Base-by-base conservation (phyloP, 2,113 vertebrate species). In the Crotalus helleri region DNA sequence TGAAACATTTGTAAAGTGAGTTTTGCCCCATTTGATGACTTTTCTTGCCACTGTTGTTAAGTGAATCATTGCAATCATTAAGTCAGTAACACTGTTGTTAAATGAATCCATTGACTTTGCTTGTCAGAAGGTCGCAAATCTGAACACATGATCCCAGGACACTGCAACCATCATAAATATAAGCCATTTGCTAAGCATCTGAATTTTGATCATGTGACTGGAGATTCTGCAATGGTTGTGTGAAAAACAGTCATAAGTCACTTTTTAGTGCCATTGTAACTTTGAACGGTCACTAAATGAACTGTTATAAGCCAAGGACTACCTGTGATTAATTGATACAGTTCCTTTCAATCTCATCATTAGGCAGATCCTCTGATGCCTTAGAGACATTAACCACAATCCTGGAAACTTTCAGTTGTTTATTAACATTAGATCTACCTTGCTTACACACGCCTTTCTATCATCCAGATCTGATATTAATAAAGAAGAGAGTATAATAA, bases 351-450 rank as follows among this genome's bases (percentile, higher is more conserved):
- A 5, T 51, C 55, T 92, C 90, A 44, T 17, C 85, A 6, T 81
- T 44, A 59, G 85, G 0, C 33, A 88, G 33, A 95, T 54, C 91
- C 92, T 91, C 92, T 1, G n/a, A n/a, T 93, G 89, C 92, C 90
- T 93, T 91, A 23, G 57, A 87, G 93, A 94, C 39, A 93, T 3
- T 85, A 95, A 96, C 92, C 39, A 94, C 88, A 93, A 95, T 74
- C 2, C 6, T 9, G 53, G 54, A 81, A 91, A 95, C 95, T 1
- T 10, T 91, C 86, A 92, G 53, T 5, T 74, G 19, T 26, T 15
- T 1, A 39, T 26, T 93, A 92, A 93, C 91, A 92, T 7, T 23
- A 5, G 21, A 10, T 3, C 59, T 39, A 91, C 53, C 69, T 55
- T 87, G 4, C 39, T 93, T 94, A 58, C 92, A 51, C 26, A 1